Conservation (phyloP, 2,797 vertebrate genomes). For the Dendrocincla tyrannina region DNA sequence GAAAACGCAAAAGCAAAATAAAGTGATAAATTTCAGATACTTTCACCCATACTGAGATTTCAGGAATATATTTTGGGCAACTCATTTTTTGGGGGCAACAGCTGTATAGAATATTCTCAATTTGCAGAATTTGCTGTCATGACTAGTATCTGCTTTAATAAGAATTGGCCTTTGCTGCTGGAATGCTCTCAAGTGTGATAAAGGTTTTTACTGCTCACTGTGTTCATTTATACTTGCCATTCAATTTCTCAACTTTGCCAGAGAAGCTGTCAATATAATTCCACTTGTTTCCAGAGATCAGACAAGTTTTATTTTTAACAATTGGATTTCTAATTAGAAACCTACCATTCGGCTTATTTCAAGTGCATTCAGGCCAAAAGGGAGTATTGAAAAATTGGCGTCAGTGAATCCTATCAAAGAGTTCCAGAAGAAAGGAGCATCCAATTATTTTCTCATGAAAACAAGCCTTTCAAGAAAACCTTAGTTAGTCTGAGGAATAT, state of each 20-base stretch:
- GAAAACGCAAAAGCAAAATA: background rate
- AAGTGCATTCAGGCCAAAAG: background rate
- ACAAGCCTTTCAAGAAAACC: background rate
- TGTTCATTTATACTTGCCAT: background rate
- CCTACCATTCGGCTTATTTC: background rate
- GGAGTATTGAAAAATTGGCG: background rate
- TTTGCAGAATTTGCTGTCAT: background rate
- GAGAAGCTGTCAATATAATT: background rate
- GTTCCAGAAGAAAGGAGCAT: background rate
- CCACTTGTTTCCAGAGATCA: background rate
- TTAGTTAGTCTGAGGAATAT: background rate
- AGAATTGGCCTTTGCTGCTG: background rate
- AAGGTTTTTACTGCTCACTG: background rate
- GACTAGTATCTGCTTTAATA: background rate
- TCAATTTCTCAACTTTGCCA: background rate
- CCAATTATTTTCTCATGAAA: slow-evolving; percentile 1
- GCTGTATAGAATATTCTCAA: background rate
- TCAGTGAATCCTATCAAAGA: background rate
- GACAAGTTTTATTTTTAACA: background rate
- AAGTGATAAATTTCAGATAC: background rate
- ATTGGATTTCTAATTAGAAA: slow-evolving; percentile 10
- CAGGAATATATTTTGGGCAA: background rate
- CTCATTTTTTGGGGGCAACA: background rate
- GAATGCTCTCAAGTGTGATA: background rate
- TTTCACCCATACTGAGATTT: background rate